Conservation (phyloP, 2,888 invertebrate species). For the Drosophila borealis region DNA sequence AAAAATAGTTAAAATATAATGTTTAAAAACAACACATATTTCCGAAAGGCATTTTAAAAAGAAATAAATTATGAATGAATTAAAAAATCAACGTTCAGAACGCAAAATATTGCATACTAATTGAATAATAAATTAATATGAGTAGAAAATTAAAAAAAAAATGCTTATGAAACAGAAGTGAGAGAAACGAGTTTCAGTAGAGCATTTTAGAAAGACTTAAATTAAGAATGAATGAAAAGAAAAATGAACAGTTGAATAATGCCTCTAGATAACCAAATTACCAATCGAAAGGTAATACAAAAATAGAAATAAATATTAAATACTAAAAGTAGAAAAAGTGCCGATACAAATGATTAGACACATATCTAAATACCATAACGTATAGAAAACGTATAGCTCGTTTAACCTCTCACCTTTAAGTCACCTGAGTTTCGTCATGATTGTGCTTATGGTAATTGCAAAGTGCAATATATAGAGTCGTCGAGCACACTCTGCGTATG, state of each 20-base stretch:
- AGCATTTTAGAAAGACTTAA: too few species aligned
- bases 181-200: too few species aligned
- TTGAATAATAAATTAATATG: not conserved
- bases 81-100: too few species aligned
- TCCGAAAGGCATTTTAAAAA: not conserved
- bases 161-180: not conserved
- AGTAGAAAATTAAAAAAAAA: not conserved
- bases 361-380: not conserved
- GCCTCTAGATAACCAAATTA: too few species aligned
- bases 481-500: conserved; percentile 66
- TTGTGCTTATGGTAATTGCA: conserved; percentile 59
- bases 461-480: conserved; percentile 75
- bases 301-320: not conserved
- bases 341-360: conserved; percentile 3
- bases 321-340: not conserved
- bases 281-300: too few species aligned
- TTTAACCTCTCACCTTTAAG: conserved; percentile 50
- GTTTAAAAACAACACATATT: too few species aligned
- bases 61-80: not conserved
- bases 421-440: conserved; percentile 80
- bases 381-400: not conserved
- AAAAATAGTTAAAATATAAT: too few species aligned
- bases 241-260: too few species aligned
- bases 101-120: too few species aligned
- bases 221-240: too few species aligned